Conservation (phyloP, 2,888 invertebrate species). For the Pemphredon lugubris region DNA sequence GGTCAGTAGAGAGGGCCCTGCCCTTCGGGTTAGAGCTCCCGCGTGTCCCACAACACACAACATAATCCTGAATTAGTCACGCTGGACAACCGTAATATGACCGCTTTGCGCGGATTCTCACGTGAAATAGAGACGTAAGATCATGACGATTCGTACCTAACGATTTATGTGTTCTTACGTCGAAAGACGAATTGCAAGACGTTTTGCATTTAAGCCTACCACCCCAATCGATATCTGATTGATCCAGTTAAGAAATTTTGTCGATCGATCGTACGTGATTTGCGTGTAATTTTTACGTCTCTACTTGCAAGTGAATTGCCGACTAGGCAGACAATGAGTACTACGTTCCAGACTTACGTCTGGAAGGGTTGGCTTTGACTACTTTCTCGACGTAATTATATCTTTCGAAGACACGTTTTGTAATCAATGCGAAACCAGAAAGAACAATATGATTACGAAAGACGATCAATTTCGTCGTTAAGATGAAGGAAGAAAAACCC, state of each 20-base stretch:
- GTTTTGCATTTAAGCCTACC: no score
- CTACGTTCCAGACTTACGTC: constrained; percentile 10
- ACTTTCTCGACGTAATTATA: background rate
- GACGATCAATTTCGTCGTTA: constrained; percentile 8
- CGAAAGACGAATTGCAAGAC: no score
- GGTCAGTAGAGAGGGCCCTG: constrained; percentile 80
- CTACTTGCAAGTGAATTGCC: constrained; percentile 36
- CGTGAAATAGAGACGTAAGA: constrained; percentile 51
- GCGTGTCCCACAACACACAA: constrained; percentile 80
- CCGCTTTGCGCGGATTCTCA: constrained; percentile 45
- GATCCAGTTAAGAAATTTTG: no score
- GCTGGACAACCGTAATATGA: constrained; percentile 72
- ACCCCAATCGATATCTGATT: no score
- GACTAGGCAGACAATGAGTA: constrained; percentile 11
- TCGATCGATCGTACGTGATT: background rate
- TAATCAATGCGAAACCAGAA: constrained; percentile 21
- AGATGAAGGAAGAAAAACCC: constrained; percentile 65
- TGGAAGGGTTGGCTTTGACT: background rate
- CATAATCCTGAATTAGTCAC: constrained; percentile 80
- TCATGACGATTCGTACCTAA: constrained; percentile 9
- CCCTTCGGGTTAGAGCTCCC: constrained; percentile 80
- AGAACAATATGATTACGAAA: constrained; percentile 10
- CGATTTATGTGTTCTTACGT: background rate
- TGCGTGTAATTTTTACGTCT: constrained; percentile 30
- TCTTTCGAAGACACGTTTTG: constrained; percentile 1